Base-by-base conservation (phyloP, 1,140 invertebrate species). In the Scaptomyza hsui region DNA sequence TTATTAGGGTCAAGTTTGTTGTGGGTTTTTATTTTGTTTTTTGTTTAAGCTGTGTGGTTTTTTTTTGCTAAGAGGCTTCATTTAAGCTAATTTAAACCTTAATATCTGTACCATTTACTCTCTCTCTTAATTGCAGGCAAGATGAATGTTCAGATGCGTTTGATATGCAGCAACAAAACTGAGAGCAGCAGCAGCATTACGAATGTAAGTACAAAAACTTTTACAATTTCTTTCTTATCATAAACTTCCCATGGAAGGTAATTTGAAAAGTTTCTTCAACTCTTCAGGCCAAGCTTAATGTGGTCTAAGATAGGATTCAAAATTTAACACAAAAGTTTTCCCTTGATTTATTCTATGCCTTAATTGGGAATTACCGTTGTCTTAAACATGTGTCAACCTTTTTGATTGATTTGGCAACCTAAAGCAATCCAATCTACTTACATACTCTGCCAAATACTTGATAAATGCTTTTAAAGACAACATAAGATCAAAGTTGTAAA, bases 1-100 rank as follows among this genome's bases (percentile, higher is more conserved):
- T 86, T 82, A 86, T 85, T 86, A 64, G 80, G 80, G 80, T 81
- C 79, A 80, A 81, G 57, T 67, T 77, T 80, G 59, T 77, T 80
- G 59, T 72, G 32, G 19, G 24, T 47, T 1, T 51, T 24, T 21
- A 2, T 10, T 13, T 72, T 72, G 52, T 42, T 60, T 41, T 75
- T 56, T 68, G 57, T n/a, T n/a, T n/a, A n/a, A n/a, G n/a, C n/a
- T n/a, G n/a, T n/a, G n/a, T n/a, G 60, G 24, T 76, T 70, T 57
- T 74, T 68, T 86, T 64, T 48, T 51, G 68, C 73, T 81, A 78
- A 78, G 64, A 75, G 49, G 49, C 63, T 48, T 72, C 69, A 39
- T 61, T 57, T 35, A 3, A 45, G 16, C 32, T 49, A 53, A 60
- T 70, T 73, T 49, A 49, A 60, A 80, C 57, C 57, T 7, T 73